Percentiles rank a stretch among this genome's conserved stretches.
These are phyloP conservation scores for Gracilinanus agilis DNA, from an alignment of 2,113 vertebrate genomes.

Conservation along the genomic window DNA sequence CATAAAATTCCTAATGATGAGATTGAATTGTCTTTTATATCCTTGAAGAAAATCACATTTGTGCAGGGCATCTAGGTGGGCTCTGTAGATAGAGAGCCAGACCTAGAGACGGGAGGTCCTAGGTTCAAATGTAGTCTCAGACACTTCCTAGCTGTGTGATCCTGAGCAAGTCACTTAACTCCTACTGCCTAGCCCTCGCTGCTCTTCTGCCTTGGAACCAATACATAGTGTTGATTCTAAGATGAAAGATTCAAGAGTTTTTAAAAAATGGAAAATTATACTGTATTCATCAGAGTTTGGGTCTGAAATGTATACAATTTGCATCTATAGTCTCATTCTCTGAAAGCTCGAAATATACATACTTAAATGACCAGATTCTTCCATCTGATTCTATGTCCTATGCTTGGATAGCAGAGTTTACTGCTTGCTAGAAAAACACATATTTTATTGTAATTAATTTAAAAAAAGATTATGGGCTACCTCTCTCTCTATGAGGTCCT, in stretches of 20 bases:
- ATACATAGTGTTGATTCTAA: too few relatives aligned
- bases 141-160: too few relatives aligned
- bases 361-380: slow-evolving; percentile 37
- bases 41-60: not conserved
- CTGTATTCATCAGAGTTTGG: slow-evolving; percentile 18
- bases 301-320: slow-evolving; percentile 36
- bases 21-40: slow-evolving; percentile 40
- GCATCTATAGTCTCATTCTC: slow-evolving; percentile 31
- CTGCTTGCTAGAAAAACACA: not conserved
- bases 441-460: not conserved
- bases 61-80: too few relatives aligned
- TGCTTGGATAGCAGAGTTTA: slow-evolving; percentile 34
- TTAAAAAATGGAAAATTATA: slow-evolving; percentile 18
- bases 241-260: too few relatives aligned
- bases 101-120: too few relatives aligned
- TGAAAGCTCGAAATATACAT: not conserved
- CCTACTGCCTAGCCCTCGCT: too few relatives aligned
- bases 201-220: too few relatives aligned
- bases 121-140: too few relatives aligned
- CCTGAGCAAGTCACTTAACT: too few relatives aligned
- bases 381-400: not conserved
- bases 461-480: not conserved
- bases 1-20: slow-evolving; percentile 45
- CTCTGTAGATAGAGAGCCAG: too few relatives aligned
- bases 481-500: not conserved